Base-by-base conservation (phyloP, 2,888 invertebrate genomes). In the Caenorhabditis sp. region DNA sequence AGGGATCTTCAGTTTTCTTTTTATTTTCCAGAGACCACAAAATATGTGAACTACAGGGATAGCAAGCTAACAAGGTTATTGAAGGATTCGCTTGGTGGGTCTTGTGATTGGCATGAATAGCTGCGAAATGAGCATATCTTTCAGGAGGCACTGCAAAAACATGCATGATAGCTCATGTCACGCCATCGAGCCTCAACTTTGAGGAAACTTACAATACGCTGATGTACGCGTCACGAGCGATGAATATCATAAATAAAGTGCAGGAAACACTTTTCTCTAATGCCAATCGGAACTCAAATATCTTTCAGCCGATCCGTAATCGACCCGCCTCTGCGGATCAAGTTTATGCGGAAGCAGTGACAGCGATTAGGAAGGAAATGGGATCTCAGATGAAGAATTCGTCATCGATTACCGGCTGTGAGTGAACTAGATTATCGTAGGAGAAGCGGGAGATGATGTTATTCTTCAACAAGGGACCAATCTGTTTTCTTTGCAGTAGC, bases 161-260 rank as follows among this genome's bases (percentile, higher is more conserved):
- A 0, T 96, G 97, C 15, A 98, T 98, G 97, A 96, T 98, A 77
- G 97, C 97, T 2, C 97, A 98, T 93, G 95, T 97, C 50, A 95
- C 96, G 1, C 96, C 97, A 0, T 95, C 95, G 40, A 94, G 94
- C 18, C 93, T 93, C 8, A 95, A 96, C 90, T 95, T 96, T 35
- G 97, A 98, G 91, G 97, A 98, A 92, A 96, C 96, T 2, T 94
- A 96, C 87, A 98, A 97, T 91, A 98, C 98, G 0, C 93, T 98
- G 32, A 95, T 96, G 58, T 98, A 98, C 92, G 97, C 97, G 0
- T 96, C 97, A 92, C 94, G 97, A 72, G 98, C 98, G 2, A 96
- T 96, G 88, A 95, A 95, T 89, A 98, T 98, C 88, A 96, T 96
- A n/a, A 96, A 95, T 88, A 95, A 95, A 94, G 96, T 96, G 87